Evolutionary conservation across 2,888 invertebrate species (phyloP).

Genomic region (Nymphalis c-album): DNA sequence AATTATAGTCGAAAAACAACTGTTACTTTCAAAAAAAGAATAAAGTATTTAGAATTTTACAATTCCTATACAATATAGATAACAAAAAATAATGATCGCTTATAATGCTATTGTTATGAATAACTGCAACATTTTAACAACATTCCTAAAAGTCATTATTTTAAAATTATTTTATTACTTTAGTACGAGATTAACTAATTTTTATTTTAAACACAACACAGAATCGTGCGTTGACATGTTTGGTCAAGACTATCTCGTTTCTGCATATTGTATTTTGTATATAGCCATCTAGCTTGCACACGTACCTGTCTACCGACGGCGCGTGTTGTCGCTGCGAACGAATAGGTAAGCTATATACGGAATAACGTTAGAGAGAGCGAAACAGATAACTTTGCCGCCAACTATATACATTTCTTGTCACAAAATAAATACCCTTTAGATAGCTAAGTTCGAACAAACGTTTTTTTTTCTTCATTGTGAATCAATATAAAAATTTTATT

Average conservation of each 20-base stretch:
- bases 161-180: constrained; percentile 9
- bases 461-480: constrained; percentile 17
- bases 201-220: constrained; percentile 3
- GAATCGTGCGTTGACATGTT: constrained; percentile 5
- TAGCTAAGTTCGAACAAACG: constrained; percentile 26
- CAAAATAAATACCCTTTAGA: constrained; percentile 20
- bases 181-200: constrained; percentile 9
- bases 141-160: background rate
- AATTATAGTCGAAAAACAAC: background rate
- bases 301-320: constrained; percentile 13
- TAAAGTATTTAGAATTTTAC: background rate
- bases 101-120: background rate
- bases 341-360: constrained; percentile 15
- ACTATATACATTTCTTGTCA: constrained; percentile 21
- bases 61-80: background rate
- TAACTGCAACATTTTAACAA: constrained; percentile 5
- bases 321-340: background rate
- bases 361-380: constrained; percentile 7
- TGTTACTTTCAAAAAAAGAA: constrained; percentile 4
- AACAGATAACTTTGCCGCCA: constrained; percentile 4
- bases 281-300: constrained; percentile 10
- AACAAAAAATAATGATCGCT: background rate
- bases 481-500: constrained; percentile 25
- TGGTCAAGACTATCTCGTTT: constrained; percentile 12
- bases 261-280: background rate